A percentile compares a stretch with the other conserved stretches of the same genome.
Conservation (phyloP, 2,113 vertebrate species). For the Murina feae region DNA sequence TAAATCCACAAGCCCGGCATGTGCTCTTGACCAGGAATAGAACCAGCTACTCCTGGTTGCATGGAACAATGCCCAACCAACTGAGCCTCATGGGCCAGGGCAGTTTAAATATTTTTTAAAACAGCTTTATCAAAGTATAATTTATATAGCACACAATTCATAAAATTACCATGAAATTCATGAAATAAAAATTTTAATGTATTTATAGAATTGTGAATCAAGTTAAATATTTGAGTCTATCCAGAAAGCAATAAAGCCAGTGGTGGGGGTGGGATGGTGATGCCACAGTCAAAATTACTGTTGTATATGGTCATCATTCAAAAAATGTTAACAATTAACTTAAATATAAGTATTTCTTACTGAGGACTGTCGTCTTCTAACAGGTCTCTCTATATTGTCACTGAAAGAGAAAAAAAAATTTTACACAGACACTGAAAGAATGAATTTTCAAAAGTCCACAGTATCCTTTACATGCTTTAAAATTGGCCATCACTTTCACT, state of each 20-base stretch:
- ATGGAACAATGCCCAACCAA: neutral
- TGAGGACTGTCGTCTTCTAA: constrained; percentile 80
- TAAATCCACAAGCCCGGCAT: neutral
- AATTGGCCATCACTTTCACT: neutral
- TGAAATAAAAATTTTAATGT: constrained; percentile 14
- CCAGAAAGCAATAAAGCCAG: neutral
- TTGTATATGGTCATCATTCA: neutral
- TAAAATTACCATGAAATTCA: neutral
- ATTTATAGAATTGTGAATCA: constrained; percentile 11
- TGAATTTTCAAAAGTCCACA: constrained; percentile 33
- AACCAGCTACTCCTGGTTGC: neutral
- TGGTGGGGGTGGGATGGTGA: neutral
- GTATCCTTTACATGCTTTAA: neutral
- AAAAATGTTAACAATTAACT: constrained; percentile 24
- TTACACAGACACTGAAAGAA: neutral
- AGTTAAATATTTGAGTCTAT: constrained; percentile 31
- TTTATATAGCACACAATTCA: neutral
- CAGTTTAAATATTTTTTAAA: constrained; percentile 12
- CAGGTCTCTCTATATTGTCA: constrained; percentile 74
- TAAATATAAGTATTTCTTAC: constrained; percentile 76
- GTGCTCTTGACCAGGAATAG: neutral
- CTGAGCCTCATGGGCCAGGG: neutral
- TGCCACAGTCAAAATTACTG: constrained; percentile 18
- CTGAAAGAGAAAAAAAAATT: constrained; percentile 64
- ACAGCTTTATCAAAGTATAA: neutral